These are phyloP conservation scores for Gobius niger DNA, from an alignment of 2,113 vertebrate genomes.

Conservation along the genomic window DNA sequence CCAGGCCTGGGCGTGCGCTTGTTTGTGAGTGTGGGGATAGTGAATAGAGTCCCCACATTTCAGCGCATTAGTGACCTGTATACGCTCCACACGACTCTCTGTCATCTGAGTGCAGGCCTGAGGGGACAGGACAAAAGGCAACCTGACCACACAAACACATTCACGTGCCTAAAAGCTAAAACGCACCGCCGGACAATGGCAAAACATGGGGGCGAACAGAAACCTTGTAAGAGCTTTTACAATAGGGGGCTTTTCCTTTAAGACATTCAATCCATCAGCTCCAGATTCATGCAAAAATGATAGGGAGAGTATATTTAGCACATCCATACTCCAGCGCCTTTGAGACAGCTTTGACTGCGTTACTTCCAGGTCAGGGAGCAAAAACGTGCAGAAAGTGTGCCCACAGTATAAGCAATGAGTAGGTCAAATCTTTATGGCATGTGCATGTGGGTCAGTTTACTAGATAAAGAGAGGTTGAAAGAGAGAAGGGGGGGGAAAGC, in stretches of 20 bases:
- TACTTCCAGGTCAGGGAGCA: constrained; percentile 74
- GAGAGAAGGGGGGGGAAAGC: not conserved
- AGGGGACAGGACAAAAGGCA: constrained; percentile 60
- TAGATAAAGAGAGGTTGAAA: not conserved
- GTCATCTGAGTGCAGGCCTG: constrained; percentile 64
- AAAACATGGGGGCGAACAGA: constrained; percentile 44
- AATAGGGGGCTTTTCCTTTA: constrained; percentile 23
- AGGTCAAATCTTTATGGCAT: constrained; percentile 27
- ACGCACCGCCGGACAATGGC: constrained; percentile 40
- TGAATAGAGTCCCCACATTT: constrained; percentile 48
- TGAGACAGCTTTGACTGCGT: constrained; percentile 52
- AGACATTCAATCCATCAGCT: constrained; percentile 45
- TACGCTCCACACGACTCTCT: constrained; percentile 57
- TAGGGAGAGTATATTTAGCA: constrained; percentile 1
- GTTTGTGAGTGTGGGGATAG: constrained; percentile 48
- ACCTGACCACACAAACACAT: constrained; percentile 42
- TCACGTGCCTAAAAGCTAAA: constrained; percentile 42
- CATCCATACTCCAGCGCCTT: constrained; percentile 25
- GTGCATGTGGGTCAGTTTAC: constrained; percentile 3
- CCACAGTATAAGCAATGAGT: constrained; percentile 46
- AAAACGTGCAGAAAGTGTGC: constrained; percentile 46
- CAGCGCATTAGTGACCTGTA: constrained; percentile 70
- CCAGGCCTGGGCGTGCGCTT: constrained; percentile 39
- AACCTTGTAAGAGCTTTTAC: constrained; percentile 36
- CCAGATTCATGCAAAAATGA: constrained; percentile 15